A percentile compares a stretch with the other conserved stretches of the same genome.
phyloP scores from a whole-genome alignment of 2,113 vertebrate species.

The Tylochromis polylepis region DNA sequence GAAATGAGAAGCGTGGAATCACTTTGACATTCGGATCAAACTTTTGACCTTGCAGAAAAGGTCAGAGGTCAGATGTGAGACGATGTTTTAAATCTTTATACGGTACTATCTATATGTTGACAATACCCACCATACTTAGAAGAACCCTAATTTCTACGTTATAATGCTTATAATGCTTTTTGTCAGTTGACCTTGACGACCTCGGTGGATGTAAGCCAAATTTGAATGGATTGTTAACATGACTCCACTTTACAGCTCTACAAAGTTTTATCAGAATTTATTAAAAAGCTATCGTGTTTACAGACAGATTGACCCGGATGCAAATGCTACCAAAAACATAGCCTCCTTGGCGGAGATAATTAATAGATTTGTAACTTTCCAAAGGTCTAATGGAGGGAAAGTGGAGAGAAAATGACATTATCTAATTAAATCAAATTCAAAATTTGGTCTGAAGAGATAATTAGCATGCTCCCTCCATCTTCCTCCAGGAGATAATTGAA shows the following conservation, averaged over 20 bases:
- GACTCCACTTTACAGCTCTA: neutral
- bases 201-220: neutral
- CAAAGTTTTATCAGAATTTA: neutral
- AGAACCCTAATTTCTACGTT: too few relatives aligned
- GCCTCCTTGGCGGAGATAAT: neutral
- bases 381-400: neutral
- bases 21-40: accelerated
- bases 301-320: neutral
- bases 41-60: neutral
- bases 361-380: neutral
- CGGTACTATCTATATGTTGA: too few relatives aligned
- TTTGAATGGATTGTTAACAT: neutral
- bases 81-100: too few relatives aligned
- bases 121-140: too few relatives aligned
- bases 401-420: neutral
- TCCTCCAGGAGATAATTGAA: neutral
- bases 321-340: accelerated
- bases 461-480: neutral
- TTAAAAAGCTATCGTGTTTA: neutral
- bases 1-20: neutral
- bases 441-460: neutral
- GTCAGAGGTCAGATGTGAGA: neutral
- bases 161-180: too few relatives aligned
- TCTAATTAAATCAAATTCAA: neutral
- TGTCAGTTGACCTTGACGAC: neutral